A percentile compares a stretch with the other conserved stretches of the same genome.
Conservation (phyloP, 2,888 invertebrate species). For the Melanargia galathea region DNA sequence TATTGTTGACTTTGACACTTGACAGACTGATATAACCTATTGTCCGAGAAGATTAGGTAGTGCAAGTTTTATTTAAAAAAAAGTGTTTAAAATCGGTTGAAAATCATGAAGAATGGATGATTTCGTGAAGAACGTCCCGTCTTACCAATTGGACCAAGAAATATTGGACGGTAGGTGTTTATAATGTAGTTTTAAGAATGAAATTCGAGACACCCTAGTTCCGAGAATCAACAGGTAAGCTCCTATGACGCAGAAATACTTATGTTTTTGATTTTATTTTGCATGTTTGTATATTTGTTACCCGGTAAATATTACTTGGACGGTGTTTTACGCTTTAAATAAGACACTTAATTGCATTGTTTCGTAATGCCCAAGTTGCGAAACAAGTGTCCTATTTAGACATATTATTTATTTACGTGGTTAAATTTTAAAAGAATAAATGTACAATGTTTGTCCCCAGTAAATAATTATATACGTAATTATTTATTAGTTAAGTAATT, state of each 20-base stretch:
- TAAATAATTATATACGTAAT: too few relatives aligned
- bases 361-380: conserved; percentile 17
- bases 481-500: too few relatives aligned
- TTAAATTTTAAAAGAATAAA: not conserved
- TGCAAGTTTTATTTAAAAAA: conserved; percentile 29
- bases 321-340: not conserved
- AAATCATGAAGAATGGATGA: conserved; percentile 82
- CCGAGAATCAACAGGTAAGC: conserved; percentile 54
- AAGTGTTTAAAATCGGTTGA: conserved; percentile 53
- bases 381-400: conserved; percentile 7
- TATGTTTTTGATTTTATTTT: conserved; percentile 43
- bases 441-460: not conserved
- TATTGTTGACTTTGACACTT: not conserved
- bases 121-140: conserved; percentile 71
- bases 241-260: conserved; percentile 53
- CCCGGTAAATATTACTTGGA: not conserved
- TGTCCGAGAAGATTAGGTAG: conserved; percentile 12
- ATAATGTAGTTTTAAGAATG: conserved; percentile 41
- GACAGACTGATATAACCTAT: conserved; percentile 28
- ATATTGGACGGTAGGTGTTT: conserved; percentile 70
- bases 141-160: conserved; percentile 76
- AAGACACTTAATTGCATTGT: not conserved
- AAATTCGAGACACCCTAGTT: conserved; percentile 45
- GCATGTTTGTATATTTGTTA: conserved; percentile 18
- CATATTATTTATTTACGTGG: conserved; percentile 6